These are phyloP conservation scores for Cheilosia grossa DNA, from an alignment of 2,888 invertebrate genomes.

Conservation along the genomic window DNA sequence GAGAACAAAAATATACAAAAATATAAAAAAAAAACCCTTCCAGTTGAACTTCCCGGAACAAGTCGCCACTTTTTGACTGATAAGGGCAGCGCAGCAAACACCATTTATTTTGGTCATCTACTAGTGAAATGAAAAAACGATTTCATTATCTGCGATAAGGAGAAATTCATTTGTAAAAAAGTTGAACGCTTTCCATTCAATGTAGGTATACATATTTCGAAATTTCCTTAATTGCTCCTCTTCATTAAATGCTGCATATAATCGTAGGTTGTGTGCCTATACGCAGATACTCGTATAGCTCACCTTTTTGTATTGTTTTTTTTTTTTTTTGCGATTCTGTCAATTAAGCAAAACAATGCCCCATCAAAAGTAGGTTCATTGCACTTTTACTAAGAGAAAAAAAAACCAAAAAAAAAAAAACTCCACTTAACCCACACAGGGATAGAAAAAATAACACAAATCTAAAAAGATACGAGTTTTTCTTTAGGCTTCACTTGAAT, in stretches of 20 bases:
- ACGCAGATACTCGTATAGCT: background rate
- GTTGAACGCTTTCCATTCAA: background rate
- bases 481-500: background rate
- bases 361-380: conserved; percentile 23
- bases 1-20: too few relatives aligned
- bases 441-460: background rate
- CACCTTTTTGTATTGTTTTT: conserved; percentile 11
- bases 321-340: conserved; percentile 13
- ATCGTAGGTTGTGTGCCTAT: background rate
- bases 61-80: conserved; percentile 7
- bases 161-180: background rate
- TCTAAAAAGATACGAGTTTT: conserved; percentile 38
- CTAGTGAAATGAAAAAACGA: background rate
- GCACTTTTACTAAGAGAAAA: conserved; percentile 11
- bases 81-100: conserved; percentile 1
- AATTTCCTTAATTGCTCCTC: conserved; percentile 8
- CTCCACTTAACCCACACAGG: conserved; percentile 12
- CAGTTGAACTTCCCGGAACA: conserved; percentile 9
- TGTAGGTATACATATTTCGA: background rate
- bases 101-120: background rate
- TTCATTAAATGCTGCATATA: background rate
- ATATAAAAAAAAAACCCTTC: background rate
- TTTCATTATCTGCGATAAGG: conserved; percentile 7
- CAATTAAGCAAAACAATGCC: conserved; percentile 22
- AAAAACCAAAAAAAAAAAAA: conserved; percentile 14